Base-by-base conservation (phyloP, 1,140 invertebrate genomes). In the Pinna nobilis region DNA sequence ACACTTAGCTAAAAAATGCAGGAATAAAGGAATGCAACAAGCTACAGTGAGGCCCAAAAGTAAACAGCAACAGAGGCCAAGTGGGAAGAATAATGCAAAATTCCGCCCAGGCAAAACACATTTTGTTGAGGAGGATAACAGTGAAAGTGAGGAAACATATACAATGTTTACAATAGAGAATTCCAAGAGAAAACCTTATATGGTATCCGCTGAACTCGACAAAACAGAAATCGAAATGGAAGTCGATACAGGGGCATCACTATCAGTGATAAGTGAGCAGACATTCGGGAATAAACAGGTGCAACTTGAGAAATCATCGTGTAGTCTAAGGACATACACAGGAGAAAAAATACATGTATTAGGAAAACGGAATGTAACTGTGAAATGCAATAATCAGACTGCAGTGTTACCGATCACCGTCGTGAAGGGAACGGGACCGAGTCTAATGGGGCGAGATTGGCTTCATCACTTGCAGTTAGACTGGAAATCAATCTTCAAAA, bases 21-120 rank as follows among this genome's bases (percentile, higher is more conserved):
- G 35, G 23, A 7, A 44, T 9, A 18, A n/a, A n/a, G n/a, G n/a
- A n/a, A n/a, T n/a, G n/a, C n/a, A n/a, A 80, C 35, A 44, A 72
- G 15, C 59, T 80, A 1, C 76, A 78, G 18, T 70, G 65, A 65
- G 76, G 76, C 6, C 57, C 78, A 4, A 66, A 69, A 9, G 55
- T 70, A 11, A 63, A 70, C 18, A 33, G 23, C 23, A 76, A 78
- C 30, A 57, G 78, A 25, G 5, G 59, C 44, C 4, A 50, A n/a
- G n/a, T n/a, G n/a, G n/a, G n/a, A n/a, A n/a, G n/a, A n/a, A n/a
- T n/a, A 33, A 33, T n/a, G 28, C 4, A 11, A 59, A 59, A 32
- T 2, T 32, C 30, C 20, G 28, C 2, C 55, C 3, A n/a, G 18
- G n/a, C 15, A 59, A 59, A 59, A n/a, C 55, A 59, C 3, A 59